Evolutionary conservation across 2,888 invertebrate species (phyloP).

Genomic region (Eupithecia insigniata): DNA sequence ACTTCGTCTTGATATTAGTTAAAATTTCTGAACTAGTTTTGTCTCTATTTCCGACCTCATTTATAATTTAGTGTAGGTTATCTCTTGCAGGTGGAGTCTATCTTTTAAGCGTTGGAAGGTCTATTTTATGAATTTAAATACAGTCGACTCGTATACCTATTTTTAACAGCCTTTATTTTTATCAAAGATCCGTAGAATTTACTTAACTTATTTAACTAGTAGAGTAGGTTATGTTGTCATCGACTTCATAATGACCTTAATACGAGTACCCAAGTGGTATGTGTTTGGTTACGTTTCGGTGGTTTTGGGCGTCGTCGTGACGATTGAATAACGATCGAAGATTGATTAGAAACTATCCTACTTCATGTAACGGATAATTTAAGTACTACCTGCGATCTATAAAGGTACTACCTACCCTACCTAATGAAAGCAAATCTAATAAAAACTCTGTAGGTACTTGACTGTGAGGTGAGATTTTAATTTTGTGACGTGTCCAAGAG

Average conservation of each 20-base stretch:
- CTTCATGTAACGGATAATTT: too few relatives aligned
- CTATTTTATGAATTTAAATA: too few relatives aligned
- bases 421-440: too few relatives aligned
- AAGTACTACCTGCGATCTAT: too few relatives aligned
- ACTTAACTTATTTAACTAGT: neutral
- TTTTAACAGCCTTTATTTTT: too few relatives aligned
- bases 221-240: neutral
- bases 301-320: neutral
- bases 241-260: neutral
- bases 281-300: neutral
- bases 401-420: too few relatives aligned
- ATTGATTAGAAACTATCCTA: too few relatives aligned
- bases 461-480: too few relatives aligned
- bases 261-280: neutral
- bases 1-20: neutral
- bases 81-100: neutral
- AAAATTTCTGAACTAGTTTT: neutral
- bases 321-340: neutral
- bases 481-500: too few relatives aligned
- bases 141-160: too few relatives aligned
- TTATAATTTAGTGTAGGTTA: neutral
- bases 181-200: neutral
- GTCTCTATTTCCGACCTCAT: neutral
- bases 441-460: too few relatives aligned
- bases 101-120: neutral